Evolutionary conservation across 2,888 invertebrate species (phyloP), one percentile per base, ranked within the genome.

Genomic region (Campoplex capitator): DNA sequence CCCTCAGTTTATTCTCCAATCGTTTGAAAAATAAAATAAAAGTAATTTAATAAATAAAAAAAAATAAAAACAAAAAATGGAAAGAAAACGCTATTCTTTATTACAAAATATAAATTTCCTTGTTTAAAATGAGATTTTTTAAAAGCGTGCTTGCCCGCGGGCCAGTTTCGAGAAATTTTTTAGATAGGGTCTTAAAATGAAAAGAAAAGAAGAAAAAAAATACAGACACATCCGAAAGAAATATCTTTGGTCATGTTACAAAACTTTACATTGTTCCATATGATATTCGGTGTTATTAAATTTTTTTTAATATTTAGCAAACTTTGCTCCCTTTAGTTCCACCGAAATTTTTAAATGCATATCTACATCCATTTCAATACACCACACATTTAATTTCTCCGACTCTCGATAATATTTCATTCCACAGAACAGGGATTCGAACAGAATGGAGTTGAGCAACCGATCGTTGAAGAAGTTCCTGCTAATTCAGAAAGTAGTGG

Each of bases 1-100:
- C 93, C 93, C 93, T 93, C 93, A 93, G 93, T 93, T 93, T 93
- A 93, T 93, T 93, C 93, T 93, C 62, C 91, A 92, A 93, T 93
- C 92, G 92, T 93, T 93, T 68, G 70, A 68, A n/a, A 73, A 71
- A 80, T 58, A 62, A 80, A 35, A 51, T 73, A 88, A 85, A 62
- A 70, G 48, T 71, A 62, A 84, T 68, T 90, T 91, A 91, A 91
- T 92, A 92, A 92, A 93, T 93, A 92, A 93, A 92, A 91, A 91
- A 91, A 0, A 90, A 90, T 83, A 87, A 28, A 32, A 32, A 23
- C 23, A 8, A 48, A 70, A 48, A 68, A 92, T 62, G 32, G 92
- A 92, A 93, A 92, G 92, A 91, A 91, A 91, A 93, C 91, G 92
- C 93, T 93, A 93, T 93, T 93, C 92, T 92, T 93, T 85, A 58